Evolutionary conservation across 2,797 vertebrate genomes (phyloP), one percentile per base, ranked within the genome.

Genomic region (Microctenopoma stevenorrisi): DNA sequence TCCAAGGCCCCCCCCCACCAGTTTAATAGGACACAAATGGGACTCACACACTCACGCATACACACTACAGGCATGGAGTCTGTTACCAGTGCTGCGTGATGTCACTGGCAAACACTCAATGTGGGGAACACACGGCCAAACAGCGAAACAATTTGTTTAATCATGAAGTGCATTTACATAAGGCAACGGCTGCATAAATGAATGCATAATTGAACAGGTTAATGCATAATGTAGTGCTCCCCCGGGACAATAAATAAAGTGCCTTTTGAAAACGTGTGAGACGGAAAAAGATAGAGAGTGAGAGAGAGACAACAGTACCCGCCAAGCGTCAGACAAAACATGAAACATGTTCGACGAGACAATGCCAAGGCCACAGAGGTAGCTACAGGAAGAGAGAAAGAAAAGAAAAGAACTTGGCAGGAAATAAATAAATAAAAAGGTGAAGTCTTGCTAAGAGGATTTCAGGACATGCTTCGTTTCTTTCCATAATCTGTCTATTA

Each of bases 401-500:
- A 66, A 33, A 78, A 84, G 73, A 86, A 79, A 86, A 67, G 72
- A 92, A 90, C 82, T 91, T 88, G 89, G 89, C 85, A 87, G 87
- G 74, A 92, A 92, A 91, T 89, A 93, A 90, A 92, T 86, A 85
- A 86, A 90, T 87, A 89, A 87, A 88, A 90, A 84, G 86, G 77
- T 82, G 83, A 82, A 86, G 90, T 86, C 88, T 87, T 85, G 92
- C 90, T 91, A 91, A 94, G 93, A 90, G 93, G 93, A 94, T 94
- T 95, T 94, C 84, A 86, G 89, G 93, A 93, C 92, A 94, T 93
- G 93, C 91, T 93, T 94, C 86, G 93, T 93, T 94, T 93, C 91
- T 91, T 91, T 93, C 91, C 89, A 92, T 94, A 93, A 94, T 94
- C 93, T 93, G 92, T 92, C 93, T 94, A 94, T 94, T 94, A 94